Evolutionary conservation across 1,140 invertebrate species (phyloP).

Genomic region (Hydropsyche tenuis): DNA sequence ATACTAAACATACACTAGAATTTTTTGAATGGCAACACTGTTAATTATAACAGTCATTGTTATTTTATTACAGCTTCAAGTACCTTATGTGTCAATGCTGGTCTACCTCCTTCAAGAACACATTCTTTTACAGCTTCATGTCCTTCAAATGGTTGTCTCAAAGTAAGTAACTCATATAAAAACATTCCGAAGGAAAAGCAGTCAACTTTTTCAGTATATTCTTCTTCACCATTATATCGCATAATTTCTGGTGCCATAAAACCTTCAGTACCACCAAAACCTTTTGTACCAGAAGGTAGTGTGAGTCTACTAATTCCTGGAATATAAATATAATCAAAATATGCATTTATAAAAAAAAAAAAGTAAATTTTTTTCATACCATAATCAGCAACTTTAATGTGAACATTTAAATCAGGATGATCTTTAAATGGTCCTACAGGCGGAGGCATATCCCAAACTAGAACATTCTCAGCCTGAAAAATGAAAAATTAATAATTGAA

Average conservation of each 20-base stretch:
- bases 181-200: slow-evolving; percentile 99
- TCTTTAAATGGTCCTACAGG: slow-evolving; percentile 57
- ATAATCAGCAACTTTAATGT: slow-evolving; percentile 95
- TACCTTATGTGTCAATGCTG: slow-evolving; percentile 82
- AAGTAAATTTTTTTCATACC: slow-evolving; percentile 60
- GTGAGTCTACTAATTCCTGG: slow-evolving; percentile 85
- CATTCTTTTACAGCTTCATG: slow-evolving; percentile 96
- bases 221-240: slow-evolving; percentile 96
- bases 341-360: slow-evolving; percentile 12
- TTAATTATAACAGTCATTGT: too few relatives aligned
- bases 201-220: slow-evolving; percentile 98
- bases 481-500: slow-evolving; percentile 22
- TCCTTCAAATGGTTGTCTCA: slow-evolving; percentile 93
- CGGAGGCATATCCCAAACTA: slow-evolving; percentile 92
- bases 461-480: slow-evolving; percentile 87
- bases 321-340: slow-evolving; percentile 40
- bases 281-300: slow-evolving; percentile 90
- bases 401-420: slow-evolving; percentile 71
- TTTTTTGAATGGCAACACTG: too few relatives aligned
- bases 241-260: slow-evolving; percentile 99
- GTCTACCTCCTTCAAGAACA: slow-evolving; percentile 92
- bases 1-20: too few relatives aligned
- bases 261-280: slow-evolving; percentile 96
- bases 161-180: slow-evolving; percentile 92
- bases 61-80: too few relatives aligned